Evolutionary conservation across 2,888 invertebrate genomes (phyloP), one percentile per base, ranked within the genome.

Genomic region (Drosophila aldrichi): DNA sequence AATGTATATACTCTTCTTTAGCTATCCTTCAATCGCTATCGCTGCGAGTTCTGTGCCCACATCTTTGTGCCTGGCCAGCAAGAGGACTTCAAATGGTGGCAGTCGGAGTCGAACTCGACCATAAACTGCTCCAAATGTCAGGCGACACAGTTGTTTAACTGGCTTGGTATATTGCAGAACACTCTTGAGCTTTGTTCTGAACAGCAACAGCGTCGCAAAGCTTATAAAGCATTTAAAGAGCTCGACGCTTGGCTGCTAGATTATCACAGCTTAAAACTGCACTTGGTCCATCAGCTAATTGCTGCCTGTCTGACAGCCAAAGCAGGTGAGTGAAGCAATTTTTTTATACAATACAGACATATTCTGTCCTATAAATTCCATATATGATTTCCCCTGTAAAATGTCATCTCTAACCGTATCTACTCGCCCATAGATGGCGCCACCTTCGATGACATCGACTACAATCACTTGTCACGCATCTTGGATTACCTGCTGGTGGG

Each of bases 11-110:
- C 8, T 25, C 14, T 18, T 2, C 36, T 10, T 32, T 8, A 92
- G 91, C 49, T 85, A 0, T 49, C 67, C 25, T 90, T 82, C 38
- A 72, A 91, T 81, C 82, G 79, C 32, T 91, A 89, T 70, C 84
- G 84, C 49, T 92, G 92, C 58, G 83, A 85, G 40, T 73, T 71
- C 3, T 92, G 92, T 46, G 48, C 57, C 0, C 41, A 83, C 38
- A 62, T 65, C 29, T 92, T 90, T 71, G 60, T 81, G 6, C 82
- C 87, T 6, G 32, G n/a, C 9, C n/a, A 48, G 1, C 20, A 55
- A 40, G 51, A 20, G 49, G 49, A 25, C 22, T 68, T 83, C 3
- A 67, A 68, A 14, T 91, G 91, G 90, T 91, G 89, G 91, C 22
- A 87, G 88, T 36, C 63, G n/a, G 9, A 66, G 1, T 2, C 41